These are phyloP conservation scores for Sebastiscus albofasciatus DNA, from an alignment of 2,797 vertebrate genomes.

Conservation along the genomic window DNA sequence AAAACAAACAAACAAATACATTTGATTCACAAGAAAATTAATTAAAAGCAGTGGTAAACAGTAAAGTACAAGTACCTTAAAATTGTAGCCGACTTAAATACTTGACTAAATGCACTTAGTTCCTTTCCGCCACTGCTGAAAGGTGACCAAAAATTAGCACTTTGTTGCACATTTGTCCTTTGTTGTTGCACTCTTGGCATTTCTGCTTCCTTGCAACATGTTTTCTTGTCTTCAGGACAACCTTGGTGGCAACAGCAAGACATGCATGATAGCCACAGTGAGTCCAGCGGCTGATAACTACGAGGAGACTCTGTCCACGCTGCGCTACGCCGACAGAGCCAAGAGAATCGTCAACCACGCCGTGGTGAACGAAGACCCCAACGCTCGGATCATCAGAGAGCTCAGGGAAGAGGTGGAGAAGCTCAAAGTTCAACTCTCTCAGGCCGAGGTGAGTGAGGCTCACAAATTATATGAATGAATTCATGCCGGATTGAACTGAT, in stretches of 20 bases:
- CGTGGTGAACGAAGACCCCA: slow-evolving; percentile 97
- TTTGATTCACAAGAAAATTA: too few relatives aligned
- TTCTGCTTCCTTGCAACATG: neutral
- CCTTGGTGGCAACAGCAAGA: slow-evolving; percentile 98
- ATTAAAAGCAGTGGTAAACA: too few relatives aligned
- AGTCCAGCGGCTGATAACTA: slow-evolving; percentile 98
- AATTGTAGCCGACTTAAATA: neutral
- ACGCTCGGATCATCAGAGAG: slow-evolving; percentile 96
- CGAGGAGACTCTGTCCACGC: slow-evolving; percentile 96
- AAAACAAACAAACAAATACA: too few relatives aligned
- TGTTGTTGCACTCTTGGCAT: neutral
- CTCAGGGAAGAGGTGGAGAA: slow-evolving; percentile 97
- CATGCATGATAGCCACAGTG: slow-evolving; percentile 98
- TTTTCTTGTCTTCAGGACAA: slow-evolving; percentile 87
- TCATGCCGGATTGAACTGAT: neutral
- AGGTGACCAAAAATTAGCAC: neutral
- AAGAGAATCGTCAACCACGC: slow-evolving; percentile 98
- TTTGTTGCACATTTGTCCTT: neutral
- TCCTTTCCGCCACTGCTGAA: neutral
- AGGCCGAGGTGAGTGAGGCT: slow-evolving; percentile 90
- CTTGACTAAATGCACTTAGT: neutral
- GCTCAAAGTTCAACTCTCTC: slow-evolving; percentile 93
- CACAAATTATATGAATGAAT: neutral
- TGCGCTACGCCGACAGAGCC: slow-evolving; percentile 96
- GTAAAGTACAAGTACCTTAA: neutral